A percentile compares a stretch with the other conserved stretches of the same genome.
Conservation (phyloP, 2,113 vertebrate genomes). For the Ceyx margarethae region DNA sequence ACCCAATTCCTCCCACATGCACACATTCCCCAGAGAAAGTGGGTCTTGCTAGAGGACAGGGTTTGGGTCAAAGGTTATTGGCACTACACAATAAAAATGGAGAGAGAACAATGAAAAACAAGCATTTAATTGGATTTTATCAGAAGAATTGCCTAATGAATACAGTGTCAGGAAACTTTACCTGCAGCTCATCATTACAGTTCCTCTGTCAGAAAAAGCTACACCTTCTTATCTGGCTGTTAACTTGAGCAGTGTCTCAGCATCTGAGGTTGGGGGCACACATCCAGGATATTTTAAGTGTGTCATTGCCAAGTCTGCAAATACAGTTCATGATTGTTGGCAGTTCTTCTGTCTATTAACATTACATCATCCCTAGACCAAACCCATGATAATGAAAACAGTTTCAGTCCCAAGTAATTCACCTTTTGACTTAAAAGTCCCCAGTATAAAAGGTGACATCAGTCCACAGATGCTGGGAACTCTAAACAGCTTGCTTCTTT, state of each 20-base stretch:
- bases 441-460: neutral
- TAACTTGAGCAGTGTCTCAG: neutral
- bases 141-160: conserved; percentile 5
- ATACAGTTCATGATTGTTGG: conserved; percentile 56
- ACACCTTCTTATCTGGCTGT: neutral
- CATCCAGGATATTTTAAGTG: conserved; percentile 8
- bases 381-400: conserved; percentile 42
- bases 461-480: neutral
- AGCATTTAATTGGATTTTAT: conserved; percentile 55
- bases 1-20: neutral
- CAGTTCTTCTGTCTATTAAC: conserved; percentile 33
- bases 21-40: neutral
- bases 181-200: conserved; percentile 22
- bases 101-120: neutral
- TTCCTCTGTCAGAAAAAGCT: conserved; percentile 17
- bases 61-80: conserved; percentile 27
- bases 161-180: conserved; percentile 36
- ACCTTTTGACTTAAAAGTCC: conserved; percentile 32
- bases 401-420: conserved; percentile 10
- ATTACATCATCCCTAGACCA: conserved; percentile 53
- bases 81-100: neutral
- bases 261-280: conserved; percentile 5
- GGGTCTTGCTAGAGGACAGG: neutral
- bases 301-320: conserved; percentile 51
- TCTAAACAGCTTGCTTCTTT: neutral